A percentile compares a stretch with the other conserved stretches of the same genome.
phyloP scores from a whole-genome alignment of 2,797 vertebrate genomes.

The Molossus molossus region DNA sequence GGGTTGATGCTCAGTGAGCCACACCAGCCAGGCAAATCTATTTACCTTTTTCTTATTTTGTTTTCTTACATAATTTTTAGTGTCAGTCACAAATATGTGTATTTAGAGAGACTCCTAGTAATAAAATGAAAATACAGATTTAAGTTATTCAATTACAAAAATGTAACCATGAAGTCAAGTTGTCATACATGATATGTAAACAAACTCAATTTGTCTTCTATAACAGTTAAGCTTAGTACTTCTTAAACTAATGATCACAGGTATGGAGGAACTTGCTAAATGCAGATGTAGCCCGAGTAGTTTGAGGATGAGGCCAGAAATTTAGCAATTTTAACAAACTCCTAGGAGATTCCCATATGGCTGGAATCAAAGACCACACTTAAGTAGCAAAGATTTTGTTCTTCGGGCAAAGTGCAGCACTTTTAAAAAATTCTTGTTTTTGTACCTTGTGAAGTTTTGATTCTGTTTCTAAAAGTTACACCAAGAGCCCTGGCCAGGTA shows the following conservation, averaged over 20 bases:
- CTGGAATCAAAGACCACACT: background rate
- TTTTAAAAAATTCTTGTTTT: background rate
- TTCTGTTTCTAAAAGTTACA: background rate
- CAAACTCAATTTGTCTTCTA: background rate
- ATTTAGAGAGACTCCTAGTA: background rate
- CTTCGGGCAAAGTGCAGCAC: background rate
- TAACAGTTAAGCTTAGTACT: background rate
- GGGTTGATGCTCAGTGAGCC: too few relatives aligned
- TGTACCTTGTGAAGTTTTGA: background rate
- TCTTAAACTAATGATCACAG: background rate
- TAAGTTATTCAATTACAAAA: background rate
- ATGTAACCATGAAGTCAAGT: background rate
- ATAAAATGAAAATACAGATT: background rate
- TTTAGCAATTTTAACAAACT: background rate
- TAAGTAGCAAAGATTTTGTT: background rate
- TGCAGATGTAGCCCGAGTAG: background rate
- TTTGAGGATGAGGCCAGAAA: background rate
- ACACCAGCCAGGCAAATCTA: too few relatives aligned
- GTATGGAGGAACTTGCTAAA: background rate
- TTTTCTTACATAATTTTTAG: background rate
- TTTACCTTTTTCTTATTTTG: too few relatives aligned
- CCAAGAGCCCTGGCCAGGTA: too few relatives aligned
- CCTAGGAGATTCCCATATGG: background rate
- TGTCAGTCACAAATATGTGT: background rate
- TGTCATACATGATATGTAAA: background rate